Percentiles rank a stretch among this genome's conserved stretches.
These are phyloP conservation scores for Cyclophora punctaria DNA, from an alignment of 2,888 invertebrate genomes.

Conservation along the genomic window DNA sequence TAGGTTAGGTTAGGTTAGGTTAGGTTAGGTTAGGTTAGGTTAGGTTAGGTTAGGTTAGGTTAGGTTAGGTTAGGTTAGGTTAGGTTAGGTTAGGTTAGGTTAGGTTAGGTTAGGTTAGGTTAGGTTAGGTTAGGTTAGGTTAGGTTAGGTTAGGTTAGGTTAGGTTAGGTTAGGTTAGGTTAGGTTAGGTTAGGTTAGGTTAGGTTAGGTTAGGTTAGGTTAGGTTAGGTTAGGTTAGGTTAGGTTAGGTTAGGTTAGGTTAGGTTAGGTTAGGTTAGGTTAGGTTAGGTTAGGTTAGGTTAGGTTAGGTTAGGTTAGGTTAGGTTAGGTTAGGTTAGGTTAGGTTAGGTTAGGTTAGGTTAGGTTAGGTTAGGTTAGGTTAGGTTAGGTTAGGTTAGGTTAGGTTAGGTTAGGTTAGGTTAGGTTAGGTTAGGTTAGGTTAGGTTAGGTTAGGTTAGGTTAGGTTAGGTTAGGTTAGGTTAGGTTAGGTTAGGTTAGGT, in stretches of 20 bases:
- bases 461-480: conserved; percentile 10
- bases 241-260: conserved; percentile 12
- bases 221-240: conserved; percentile 17
- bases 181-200: conserved; percentile 21
- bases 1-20: conserved; percentile 16
- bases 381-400: conserved; percentile 9
- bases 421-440: conserved; percentile 10
- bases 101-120: conserved; percentile 17
- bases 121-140: conserved; percentile 15
- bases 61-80: conserved; percentile 19
- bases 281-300: conserved; percentile 12
- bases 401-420: conserved; percentile 8
- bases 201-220: conserved; percentile 15
- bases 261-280: conserved; percentile 15
- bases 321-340: conserved; percentile 13
- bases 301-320: conserved; percentile 17
- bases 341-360: conserved; percentile 6
- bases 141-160: conserved; percentile 19
- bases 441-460: conserved; percentile 10
- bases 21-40: conserved; percentile 16
- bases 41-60: conserved; percentile 16
- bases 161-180: conserved; percentile 21
- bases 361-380: conserved; percentile 7
- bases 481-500: conserved; percentile 9
- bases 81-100: conserved; percentile 18